phyloP scores from a whole-genome alignment of 2,113 vertebrate genomes.

The Trichechus manatus region DNA sequence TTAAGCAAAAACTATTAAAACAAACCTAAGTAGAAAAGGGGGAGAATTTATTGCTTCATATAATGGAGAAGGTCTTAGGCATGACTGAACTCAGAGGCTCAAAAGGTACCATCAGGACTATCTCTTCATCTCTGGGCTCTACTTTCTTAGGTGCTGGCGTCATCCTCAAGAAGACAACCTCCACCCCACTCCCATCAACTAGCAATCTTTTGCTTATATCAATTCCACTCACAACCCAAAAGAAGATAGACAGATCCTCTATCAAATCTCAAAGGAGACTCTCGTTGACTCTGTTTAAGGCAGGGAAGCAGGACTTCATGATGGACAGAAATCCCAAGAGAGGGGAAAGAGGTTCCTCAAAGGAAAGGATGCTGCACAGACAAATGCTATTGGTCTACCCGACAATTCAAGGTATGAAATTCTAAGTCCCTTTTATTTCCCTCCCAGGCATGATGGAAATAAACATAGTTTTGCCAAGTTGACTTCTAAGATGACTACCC shows the following conservation, averaged over 20 bases:
- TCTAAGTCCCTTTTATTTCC: background rate
- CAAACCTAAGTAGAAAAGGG: background rate
- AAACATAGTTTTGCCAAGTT: slow-evolving; percentile 5
- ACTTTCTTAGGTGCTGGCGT: background rate
- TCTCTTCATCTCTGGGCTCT: background rate
- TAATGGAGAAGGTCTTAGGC: background rate
- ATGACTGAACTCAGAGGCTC: background rate
- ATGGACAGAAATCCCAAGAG: background rate
- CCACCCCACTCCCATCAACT: background rate
- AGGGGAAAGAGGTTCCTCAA: background rate
- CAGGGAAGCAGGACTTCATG: background rate
- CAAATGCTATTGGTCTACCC: background rate
- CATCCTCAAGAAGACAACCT: background rate
- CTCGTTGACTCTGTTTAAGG: background rate
- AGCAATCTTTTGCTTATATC: background rate
- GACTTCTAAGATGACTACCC: background rate
- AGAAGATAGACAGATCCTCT: background rate
- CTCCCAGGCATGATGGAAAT: background rate
- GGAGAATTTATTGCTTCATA: background rate
- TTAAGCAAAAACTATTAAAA: slow-evolving; percentile 9
- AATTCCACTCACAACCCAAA: background rate
- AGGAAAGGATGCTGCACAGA: background rate
- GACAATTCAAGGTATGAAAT: background rate
- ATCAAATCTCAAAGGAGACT: background rate
- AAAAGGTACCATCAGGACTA: background rate